A percentile compares a stretch with the other conserved stretches of the same genome.
Evolutionary conservation across 2,888 invertebrate genomes (phyloP).

Genomic region (Cylloceria caligata): DNA sequence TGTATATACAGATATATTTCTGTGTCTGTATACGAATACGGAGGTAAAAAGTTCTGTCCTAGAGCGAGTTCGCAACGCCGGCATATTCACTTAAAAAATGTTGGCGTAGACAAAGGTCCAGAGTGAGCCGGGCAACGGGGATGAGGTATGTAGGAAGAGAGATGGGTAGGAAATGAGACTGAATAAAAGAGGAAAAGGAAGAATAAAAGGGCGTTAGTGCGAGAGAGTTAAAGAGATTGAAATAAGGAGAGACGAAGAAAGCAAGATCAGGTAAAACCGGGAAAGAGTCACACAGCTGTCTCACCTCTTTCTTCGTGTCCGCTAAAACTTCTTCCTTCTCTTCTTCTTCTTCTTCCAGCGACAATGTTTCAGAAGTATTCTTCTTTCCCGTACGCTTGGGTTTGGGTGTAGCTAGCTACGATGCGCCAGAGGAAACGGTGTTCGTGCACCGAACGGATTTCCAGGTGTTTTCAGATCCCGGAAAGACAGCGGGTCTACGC

Average conservation of each 20-base stretch:
- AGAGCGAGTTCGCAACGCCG: slow-evolving; percentile 46
- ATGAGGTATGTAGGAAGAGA: slow-evolving; percentile 32
- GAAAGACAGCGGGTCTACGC: slow-evolving; percentile 35
- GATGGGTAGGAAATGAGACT: slow-evolving; percentile 48
- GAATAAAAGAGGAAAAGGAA: slow-evolving; percentile 32
- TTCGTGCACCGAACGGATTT: slow-evolving; percentile 57
- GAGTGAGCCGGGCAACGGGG: slow-evolving; percentile 44
- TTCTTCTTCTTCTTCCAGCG: slow-evolving; percentile 52
- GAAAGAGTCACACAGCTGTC: slow-evolving; percentile 17
- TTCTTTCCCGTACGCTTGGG: slow-evolving; percentile 50
- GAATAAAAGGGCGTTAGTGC: slow-evolving; percentile 5
- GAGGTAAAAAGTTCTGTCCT: slow-evolving; percentile 61
- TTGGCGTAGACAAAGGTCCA: slow-evolving; percentile 64
- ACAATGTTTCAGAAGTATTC: slow-evolving; percentile 70
- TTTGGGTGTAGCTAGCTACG: slow-evolving; percentile 41
- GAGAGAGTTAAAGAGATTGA: slow-evolving; percentile 16
- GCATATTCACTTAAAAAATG: slow-evolving; percentile 72
- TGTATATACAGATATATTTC: slow-evolving; percentile 19
- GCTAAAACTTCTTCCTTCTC: slow-evolving; percentile 16
- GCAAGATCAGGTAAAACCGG: slow-evolving; percentile 43
- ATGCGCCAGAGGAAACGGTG: slow-evolving; percentile 41
- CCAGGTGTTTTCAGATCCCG: slow-evolving; percentile 63
- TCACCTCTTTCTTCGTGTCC: slow-evolving; percentile 37
- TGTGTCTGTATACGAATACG: slow-evolving; percentile 39
- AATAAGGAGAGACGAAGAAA: slow-evolving; percentile 41